Evolutionary conservation across 2,888 invertebrate species (phyloP).

Genomic region (Netelia virgata): DNA sequence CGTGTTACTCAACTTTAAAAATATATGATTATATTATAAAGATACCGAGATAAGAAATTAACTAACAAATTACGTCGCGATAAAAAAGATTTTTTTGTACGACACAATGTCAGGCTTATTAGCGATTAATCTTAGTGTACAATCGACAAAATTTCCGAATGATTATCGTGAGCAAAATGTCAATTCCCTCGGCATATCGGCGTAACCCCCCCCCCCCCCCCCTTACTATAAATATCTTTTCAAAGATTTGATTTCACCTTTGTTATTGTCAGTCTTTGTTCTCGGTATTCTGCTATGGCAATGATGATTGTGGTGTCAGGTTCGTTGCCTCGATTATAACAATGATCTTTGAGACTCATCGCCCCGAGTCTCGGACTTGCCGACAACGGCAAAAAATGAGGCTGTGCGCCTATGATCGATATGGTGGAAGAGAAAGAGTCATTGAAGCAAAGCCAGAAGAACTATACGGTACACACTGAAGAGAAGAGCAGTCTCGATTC

Average conservation of each 20-base stretch:
- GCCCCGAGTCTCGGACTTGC: slow-evolving; percentile 34
- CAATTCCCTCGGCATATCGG: slow-evolving; percentile 7
- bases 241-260: slow-evolving; percentile 53
- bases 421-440: slow-evolving; percentile 59
- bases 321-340: slow-evolving; percentile 57
- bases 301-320: slow-evolving; percentile 58
- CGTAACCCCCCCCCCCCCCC: not conserved
- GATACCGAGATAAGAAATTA: too few relatives aligned
- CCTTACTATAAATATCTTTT: slow-evolving; percentile 12
- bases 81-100: not conserved
- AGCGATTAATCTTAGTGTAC: not conserved
- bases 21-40: too few relatives aligned
- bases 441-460: slow-evolving; percentile 47
- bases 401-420: slow-evolving; percentile 58
- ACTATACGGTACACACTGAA: slow-evolving; percentile 19
- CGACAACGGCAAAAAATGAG: slow-evolving; percentile 45
- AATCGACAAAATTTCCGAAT: not conserved
- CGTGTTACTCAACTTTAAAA: too few relatives aligned
- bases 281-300: slow-evolving; percentile 32
- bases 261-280: slow-evolving; percentile 58
- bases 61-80: not conserved
- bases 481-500: slow-evolving; percentile 63
- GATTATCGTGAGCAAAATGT: slow-evolving; percentile 29
- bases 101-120: not conserved
- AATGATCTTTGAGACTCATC: slow-evolving; percentile 63